A percentile compares a stretch with the other conserved stretches of the same genome.
Conservation (phyloP, 2,888 invertebrate genomes). For the Cerceris ruficornis region DNA sequence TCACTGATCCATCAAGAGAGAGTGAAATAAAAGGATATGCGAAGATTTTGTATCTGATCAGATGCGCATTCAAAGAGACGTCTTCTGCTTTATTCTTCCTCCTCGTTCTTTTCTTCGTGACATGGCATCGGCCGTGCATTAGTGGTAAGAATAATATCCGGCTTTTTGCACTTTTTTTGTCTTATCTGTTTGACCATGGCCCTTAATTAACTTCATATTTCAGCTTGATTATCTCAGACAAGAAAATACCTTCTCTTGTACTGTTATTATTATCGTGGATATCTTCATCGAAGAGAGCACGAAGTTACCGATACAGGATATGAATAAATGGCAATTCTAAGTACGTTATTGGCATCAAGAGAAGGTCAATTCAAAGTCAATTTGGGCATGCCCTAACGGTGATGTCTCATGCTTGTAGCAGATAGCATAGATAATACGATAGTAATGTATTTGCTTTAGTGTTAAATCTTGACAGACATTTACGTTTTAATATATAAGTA, state of each 20-base stretch:
- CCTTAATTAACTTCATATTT: conserved; percentile 20
- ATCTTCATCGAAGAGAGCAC: not conserved
- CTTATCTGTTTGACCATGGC: conserved; percentile 3
- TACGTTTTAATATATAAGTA: no score
- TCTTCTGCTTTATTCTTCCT: conserved; percentile 15
- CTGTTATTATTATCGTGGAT: conserved; percentile 11
- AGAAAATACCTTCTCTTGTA: conserved; percentile 7
- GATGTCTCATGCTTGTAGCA: no score
- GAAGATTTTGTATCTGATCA: conserved; percentile 25
- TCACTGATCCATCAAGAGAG: conserved; percentile 21
- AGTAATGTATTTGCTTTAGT: no score
- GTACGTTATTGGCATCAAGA: not conserved
- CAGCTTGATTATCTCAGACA: conserved; percentile 2
- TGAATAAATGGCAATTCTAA: not conserved
- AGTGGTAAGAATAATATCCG: conserved; percentile 20
- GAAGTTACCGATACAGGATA: not conserved
- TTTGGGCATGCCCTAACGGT: no score
- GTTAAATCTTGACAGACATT: no score
- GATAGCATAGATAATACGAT: no score
- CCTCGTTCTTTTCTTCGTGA: conserved; percentile 23
- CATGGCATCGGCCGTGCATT: conserved; percentile 23
- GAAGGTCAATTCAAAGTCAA: not conserved
- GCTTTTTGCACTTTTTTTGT: conserved; percentile 25
- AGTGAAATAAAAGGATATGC: conserved; percentile 33
- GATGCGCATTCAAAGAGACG: conserved; percentile 36